Evolutionary conservation across 2,113 vertebrate species (phyloP).

Genomic region (Scytalopus superciliaris): DNA sequence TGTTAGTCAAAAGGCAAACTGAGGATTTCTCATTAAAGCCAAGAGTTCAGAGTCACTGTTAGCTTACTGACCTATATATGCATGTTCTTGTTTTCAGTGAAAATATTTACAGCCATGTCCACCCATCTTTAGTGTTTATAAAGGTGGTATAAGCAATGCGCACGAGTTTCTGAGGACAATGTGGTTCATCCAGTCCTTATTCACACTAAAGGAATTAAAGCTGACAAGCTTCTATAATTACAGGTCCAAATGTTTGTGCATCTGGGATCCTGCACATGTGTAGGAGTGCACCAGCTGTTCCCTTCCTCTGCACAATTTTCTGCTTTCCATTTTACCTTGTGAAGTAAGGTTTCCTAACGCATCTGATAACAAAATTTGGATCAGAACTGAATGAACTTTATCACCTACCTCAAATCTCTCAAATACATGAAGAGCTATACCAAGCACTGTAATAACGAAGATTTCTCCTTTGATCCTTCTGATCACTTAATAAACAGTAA

Average conservation of each 20-base stretch:
- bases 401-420: background rate
- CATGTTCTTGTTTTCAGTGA: background rate
- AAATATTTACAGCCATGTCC: background rate
- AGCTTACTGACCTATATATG: background rate
- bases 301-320: background rate
- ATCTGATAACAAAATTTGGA: background rate
- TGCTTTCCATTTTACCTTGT: background rate
- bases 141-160: background rate
- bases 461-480: background rate
- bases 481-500: background rate
- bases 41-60: background rate
- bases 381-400: background rate
- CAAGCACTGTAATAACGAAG: background rate
- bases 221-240: conserved; percentile 1
- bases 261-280: background rate
- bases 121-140: background rate
- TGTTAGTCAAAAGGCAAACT: background rate
- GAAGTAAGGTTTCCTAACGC: background rate
- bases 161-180: background rate
- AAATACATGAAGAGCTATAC: background rate
- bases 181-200: background rate
- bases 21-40: background rate
- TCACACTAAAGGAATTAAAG: background rate
- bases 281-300: conserved; percentile 28
- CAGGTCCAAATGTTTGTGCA: background rate